These are phyloP conservation scores for Sapayoa aenigma DNA, from an alignment of 2,113 vertebrate genomes.

Conservation along the genomic window DNA sequence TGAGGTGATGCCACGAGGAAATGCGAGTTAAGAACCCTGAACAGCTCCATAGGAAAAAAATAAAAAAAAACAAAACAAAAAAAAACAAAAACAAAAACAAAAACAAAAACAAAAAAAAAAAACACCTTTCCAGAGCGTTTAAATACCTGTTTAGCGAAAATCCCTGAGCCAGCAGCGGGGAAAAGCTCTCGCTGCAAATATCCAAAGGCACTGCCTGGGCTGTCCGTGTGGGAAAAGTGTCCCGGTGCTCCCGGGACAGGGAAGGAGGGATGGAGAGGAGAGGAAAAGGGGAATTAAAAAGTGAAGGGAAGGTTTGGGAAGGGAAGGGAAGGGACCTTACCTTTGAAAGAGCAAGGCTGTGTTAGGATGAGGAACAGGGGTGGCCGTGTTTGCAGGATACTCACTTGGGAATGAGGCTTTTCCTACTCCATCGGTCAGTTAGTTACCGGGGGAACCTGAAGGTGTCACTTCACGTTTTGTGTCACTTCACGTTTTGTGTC, in stretches of 20 bases:
- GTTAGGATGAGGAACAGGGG: neutral
- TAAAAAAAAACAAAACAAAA: neutral
- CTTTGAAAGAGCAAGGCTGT: neutral
- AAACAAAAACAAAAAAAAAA: neutral
- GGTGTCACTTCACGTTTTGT: neutral
- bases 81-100: neutral
- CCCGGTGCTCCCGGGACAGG: neutral
- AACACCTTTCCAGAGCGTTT: neutral
- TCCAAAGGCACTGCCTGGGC: neutral
- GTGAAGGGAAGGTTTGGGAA: too few relatives aligned
- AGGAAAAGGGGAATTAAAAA: too few relatives aligned
- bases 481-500: neutral
- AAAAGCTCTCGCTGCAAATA: neutral
- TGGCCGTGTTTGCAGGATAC: neutral
- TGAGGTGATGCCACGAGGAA: neutral
- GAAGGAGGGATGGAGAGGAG: too few relatives aligned
- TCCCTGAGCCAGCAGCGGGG: neutral
- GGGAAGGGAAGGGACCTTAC: too few relatives aligned
- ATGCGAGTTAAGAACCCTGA: slow-evolving; percentile 48
- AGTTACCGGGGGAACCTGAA: neutral
- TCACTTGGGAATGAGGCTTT: neutral
- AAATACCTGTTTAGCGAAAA: slow-evolving; percentile 9
- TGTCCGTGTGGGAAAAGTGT: neutral
- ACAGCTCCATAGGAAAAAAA: neutral
- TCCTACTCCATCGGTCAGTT: neutral